A percentile compares a stretch with the other conserved stretches of the same genome.
These are phyloP conservation scores for Aplodontia rufa DNA, from an alignment of 2,113 vertebrate species.

Conservation along the genomic window DNA sequence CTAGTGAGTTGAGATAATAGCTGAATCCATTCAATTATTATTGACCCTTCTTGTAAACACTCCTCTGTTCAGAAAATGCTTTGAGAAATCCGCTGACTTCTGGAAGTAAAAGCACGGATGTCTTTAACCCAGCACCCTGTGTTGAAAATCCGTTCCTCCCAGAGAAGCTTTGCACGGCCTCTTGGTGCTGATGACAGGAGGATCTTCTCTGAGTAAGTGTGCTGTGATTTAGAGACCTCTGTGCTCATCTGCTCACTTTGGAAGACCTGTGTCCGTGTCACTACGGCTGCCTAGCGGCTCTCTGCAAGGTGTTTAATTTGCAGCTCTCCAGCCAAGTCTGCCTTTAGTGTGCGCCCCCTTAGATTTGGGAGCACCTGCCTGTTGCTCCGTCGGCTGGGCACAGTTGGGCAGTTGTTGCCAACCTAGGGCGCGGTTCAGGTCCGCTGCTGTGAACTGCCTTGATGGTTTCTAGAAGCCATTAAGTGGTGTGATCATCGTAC, in stretches of 20 bases:
- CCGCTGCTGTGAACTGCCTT: background rate
- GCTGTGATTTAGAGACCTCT: background rate
- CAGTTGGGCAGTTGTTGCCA: background rate
- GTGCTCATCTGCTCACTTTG: background rate
- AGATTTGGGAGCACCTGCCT: background rate
- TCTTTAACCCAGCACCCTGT: background rate
- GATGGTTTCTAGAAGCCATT: background rate
- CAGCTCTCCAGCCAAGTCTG: fast-evolving
- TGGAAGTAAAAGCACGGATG: constrained; percentile 11
- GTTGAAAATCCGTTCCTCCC: constrained; percentile 29
- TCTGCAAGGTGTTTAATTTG: background rate
- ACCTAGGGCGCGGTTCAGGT: background rate
- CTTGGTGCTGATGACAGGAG: background rate
- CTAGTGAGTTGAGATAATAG: constrained; percentile 6
- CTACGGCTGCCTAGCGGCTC: background rate
- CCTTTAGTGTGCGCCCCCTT: background rate
- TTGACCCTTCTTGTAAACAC: background rate
- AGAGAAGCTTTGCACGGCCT: background rate
- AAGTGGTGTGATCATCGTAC: background rate
- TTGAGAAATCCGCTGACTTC: constrained; percentile 48
- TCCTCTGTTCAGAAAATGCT: constrained; percentile 19
- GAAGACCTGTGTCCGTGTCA: background rate
- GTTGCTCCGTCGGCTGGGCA: background rate
- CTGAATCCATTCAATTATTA: constrained; percentile 44
- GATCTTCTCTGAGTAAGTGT: background rate